Evolutionary conservation across 2,888 invertebrate species (phyloP).

Genomic region (Teinopalpus imperialis): DNA sequence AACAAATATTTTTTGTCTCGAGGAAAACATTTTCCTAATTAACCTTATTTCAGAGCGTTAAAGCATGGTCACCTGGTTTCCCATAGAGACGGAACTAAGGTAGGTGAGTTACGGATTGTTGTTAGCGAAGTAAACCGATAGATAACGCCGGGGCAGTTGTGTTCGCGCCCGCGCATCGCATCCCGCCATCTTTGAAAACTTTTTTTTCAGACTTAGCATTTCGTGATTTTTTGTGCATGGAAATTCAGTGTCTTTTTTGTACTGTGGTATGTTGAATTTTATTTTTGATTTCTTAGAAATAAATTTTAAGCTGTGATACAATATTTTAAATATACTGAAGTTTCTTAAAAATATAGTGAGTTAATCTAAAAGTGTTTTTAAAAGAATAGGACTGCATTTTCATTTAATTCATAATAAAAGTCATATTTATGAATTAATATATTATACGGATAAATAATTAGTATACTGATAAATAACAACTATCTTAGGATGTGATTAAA

Average conservation of each 20-base stretch:
- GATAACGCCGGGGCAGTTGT: slow-evolving; percentile 43
- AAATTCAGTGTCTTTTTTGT: background rate
- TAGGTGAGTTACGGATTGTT: slow-evolving; percentile 31
- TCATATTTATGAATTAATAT: no score
- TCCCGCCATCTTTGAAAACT: slow-evolving; percentile 33
- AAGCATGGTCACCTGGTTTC: slow-evolving; percentile 16
- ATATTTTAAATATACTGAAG: no score
- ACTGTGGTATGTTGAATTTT: background rate
- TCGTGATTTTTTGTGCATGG: background rate
- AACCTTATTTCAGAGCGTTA: background rate
- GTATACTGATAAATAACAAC: no score
- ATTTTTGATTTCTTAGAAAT: no score
- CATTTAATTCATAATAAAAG: no score
- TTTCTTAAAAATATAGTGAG: no score
- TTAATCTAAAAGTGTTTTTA: no score
- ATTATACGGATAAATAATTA: no score
- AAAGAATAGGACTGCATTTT: no score
- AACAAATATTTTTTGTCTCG: no score
- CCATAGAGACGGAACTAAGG: slow-evolving; percentile 28
- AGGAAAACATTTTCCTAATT: background rate
- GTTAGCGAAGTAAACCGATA: slow-evolving; percentile 39
- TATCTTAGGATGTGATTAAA: no score
- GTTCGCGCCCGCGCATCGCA: slow-evolving; percentile 35
- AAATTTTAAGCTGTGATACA: no score
- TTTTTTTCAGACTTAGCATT: slow-evolving; percentile 1